Conservation (phyloP, 1,140 invertebrate genomes). For the Procambarus virginalis region DNA sequence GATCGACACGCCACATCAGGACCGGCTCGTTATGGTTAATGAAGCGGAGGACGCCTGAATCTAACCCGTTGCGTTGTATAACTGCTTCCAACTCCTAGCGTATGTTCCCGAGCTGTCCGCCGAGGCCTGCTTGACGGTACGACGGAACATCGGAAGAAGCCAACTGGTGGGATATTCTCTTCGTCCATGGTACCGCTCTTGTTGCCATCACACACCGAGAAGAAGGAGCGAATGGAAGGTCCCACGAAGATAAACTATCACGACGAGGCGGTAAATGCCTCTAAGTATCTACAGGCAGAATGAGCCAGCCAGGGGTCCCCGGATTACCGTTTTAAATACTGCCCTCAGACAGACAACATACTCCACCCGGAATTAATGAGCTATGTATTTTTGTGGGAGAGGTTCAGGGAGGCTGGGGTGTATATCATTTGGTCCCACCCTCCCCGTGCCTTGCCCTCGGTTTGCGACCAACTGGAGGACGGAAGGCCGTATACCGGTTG, state of each 20-base stretch:
- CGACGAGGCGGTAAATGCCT: constrained; percentile 37
- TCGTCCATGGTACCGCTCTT: too few species aligned
- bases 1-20: too few species aligned
- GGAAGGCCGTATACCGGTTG: constrained; percentile 41
- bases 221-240: constrained; percentile 46
- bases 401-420: constrained; percentile 16
- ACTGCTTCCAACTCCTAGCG: too few species aligned
- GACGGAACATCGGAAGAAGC: constrained; percentile 10
- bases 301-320: constrained; percentile 30
- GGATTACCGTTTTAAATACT: constrained; percentile 58
- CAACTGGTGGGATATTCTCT: background rate
- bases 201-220: constrained; percentile 20
- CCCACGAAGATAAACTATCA: constrained; percentile 24
- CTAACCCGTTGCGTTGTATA: too few species aligned
- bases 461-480: constrained; percentile 27
- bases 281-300: constrained; percentile 31
- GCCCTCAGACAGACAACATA: constrained; percentile 47
- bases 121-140: too few species aligned
- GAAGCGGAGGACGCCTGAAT: too few species aligned
- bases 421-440: background rate
- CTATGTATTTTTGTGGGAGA: constrained; percentile 41
- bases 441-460: background rate
- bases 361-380: constrained; percentile 52
- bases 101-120: too few species aligned
- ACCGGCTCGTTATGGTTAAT: too few species aligned